Conservation (phyloP, 92 coral and sea anemone species). For the Porites cylindrica region DNA sequence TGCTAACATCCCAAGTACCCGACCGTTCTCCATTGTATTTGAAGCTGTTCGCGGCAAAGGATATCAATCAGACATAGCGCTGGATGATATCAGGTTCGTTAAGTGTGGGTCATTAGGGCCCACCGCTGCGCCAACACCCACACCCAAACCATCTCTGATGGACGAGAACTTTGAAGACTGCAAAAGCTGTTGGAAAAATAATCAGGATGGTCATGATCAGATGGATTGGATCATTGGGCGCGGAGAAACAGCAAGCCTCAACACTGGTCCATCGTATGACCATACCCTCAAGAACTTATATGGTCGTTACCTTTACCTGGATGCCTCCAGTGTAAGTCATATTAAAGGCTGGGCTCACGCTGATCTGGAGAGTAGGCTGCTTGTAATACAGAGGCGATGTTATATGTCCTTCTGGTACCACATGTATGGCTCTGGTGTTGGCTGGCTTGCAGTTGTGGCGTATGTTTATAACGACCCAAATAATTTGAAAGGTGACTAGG, state of each 20-base stretch:
- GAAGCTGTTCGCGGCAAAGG: constrained; percentile 80
- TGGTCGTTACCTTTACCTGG: constrained; percentile 91
- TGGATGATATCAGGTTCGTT: constrained; percentile 84
- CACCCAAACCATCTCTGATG: constrained; percentile 64
- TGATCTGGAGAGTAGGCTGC: constrained; percentile 87
- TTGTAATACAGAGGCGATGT: constrained; percentile 74
- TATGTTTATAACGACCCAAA: constrained; percentile 69
- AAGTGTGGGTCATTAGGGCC: constrained; percentile 69
- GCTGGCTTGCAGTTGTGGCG: constrained; percentile 66
- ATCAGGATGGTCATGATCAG: constrained; percentile 85
- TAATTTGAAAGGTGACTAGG: constrained; percentile 43
- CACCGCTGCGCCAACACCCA: constrained; percentile 58
- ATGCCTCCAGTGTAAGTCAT: constrained; percentile 57
- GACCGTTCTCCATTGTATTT: constrained; percentile 82
- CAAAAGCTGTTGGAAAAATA: constrained; percentile 91
- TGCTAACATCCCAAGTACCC: constrained; percentile 43
- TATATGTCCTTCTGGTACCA: constrained; percentile 95
- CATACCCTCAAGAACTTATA: constrained; percentile 81
- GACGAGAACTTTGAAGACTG: constrained; percentile 87
- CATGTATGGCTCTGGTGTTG: constrained; percentile 86
- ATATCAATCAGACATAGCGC: constrained; percentile 83
- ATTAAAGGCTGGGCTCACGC: constrained; percentile 77
- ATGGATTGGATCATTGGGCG: constrained; percentile 91
- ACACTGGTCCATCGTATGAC: constrained; percentile 89
- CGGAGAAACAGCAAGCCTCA: constrained; percentile 79